Base-by-base conservation (phyloP, 2,113 vertebrate genomes). In the Poeciliopsis retropinna region DNA sequence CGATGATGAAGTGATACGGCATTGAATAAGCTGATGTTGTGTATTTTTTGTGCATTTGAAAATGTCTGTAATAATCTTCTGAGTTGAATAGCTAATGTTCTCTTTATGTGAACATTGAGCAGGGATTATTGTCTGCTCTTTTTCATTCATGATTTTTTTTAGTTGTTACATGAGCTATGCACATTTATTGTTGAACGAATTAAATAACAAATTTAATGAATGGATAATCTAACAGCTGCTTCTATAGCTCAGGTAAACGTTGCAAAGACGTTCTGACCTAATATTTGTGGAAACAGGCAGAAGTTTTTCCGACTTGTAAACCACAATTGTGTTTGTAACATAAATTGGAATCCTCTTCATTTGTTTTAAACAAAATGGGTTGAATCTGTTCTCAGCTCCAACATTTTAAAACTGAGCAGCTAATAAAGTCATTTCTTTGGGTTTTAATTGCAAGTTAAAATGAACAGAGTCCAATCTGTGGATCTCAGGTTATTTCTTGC, bases 211-310 rank as follows among this genome's bases (percentile, higher is more conserved):
- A 34, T 34, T 1, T 1, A 34, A 8, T 34, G 32, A 34, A 37
- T 37, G 34, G 2, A 37, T 37, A 37, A 34, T 10, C 69, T 47
- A 84, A 80, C 85, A 82, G 82, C 73, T 60, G 75, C 76, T 82
- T 84, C 67, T 77, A 88, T 87, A 87, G 88, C 78, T 64, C 76
- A 77, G 64, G 76, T 87, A 88, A 70, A 34, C 44, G 76, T 29
- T 67, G 29, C 71, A 86, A 81, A 86, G 88, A 86, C 87, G 69
- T 60, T 67, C 67, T 81, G 84, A 86, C 78, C 81, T 79, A 84
- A 47, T 75, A 80, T 89, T 87, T 82, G 79, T 77, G 62, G 57
- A 86, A 78, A 75, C 22, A 51, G 39, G 84, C 76, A 76, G 82
- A 79, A 80, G 83, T 79, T 67, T 73, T 70, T 81, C 88, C 29